Evolutionary conservation across 2,888 invertebrate genomes (phyloP), one percentile per base, ranked within the genome.

Genomic region (Phyllotreta cruciferae): DNA sequence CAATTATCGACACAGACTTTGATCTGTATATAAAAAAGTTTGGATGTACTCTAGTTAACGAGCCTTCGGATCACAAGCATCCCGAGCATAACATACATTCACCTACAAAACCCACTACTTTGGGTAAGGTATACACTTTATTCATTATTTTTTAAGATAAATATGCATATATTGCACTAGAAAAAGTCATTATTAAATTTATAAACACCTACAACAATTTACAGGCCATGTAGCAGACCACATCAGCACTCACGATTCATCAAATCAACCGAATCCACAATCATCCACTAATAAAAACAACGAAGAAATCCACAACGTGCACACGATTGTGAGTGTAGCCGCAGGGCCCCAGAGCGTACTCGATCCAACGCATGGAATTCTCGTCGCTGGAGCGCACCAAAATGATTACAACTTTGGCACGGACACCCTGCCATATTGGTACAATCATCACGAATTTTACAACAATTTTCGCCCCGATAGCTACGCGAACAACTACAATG

Each of bases 21-120:
- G 88, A 88, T 78, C 79, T 88, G 55, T 88, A 87, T 73, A 79
- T 85, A 44, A 86, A 85, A 74, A 84, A 82, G 70, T 57, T 79
- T 39, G 85, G 84, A 66, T 86, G 86, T 66, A 79, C 79, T 60
- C 62, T 82, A 42, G 79, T 80, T 9, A 72, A 79, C n/a, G 78
- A 67, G 8, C 65, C 62, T 45, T 55, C 14, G 24, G 62, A 69
- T 50, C 44, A 52, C 8, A 64, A 63, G 60, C 56, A 58, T 8
- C 57, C 60, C 3, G 41, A 36, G 34, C 13, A 56, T 13, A 60
- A 56, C 8, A 34, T 49, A 42, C 38, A 50, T 1, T 54, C 52
- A 36, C 7, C 47, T 0, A 38, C 52, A 6, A 63, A 58, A 49
- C 67, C 69, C 9, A 50, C 44, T 37, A 65, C 64, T 42, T 64